Conservation (phyloP, 2,113 vertebrate species). For the Willisornis vidua region DNA sequence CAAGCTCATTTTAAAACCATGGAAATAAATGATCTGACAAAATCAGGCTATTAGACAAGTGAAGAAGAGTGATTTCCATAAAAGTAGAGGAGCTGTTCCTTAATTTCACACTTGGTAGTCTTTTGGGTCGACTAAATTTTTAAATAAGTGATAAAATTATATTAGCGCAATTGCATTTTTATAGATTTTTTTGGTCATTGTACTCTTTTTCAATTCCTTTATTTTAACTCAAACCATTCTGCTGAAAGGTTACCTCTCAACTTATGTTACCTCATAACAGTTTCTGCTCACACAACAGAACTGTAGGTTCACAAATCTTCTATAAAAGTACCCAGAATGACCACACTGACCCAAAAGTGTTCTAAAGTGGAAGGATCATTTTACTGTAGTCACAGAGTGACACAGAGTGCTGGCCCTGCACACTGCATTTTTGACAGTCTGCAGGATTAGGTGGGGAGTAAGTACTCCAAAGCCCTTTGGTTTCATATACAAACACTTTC, state of each 20-base stretch:
- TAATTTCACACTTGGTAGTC: slow-evolving; percentile 88
- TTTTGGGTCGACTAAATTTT: slow-evolving; percentile 89
- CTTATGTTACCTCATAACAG: slow-evolving; percentile 72
- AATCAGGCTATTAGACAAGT: slow-evolving; percentile 86
- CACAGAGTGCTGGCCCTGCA: neutral
- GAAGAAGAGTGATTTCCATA: slow-evolving; percentile 87
- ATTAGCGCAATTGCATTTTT: slow-evolving; percentile 87
- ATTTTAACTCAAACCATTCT: slow-evolving; percentile 81
- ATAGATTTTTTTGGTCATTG: slow-evolving; percentile 88
- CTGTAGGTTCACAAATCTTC: slow-evolving; percentile 57
- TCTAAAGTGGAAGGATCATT: neutral
- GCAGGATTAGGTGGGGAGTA: neutral
- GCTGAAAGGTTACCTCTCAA: slow-evolving; percentile 79
- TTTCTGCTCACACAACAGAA: slow-evolving; percentile 53
- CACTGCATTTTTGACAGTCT: neutral
- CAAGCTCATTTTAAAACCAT: slow-evolving; percentile 86
- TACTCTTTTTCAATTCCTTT: slow-evolving; percentile 84
- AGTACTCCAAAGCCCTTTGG: neutral
- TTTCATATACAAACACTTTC: neutral
- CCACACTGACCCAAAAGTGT: slow-evolving; percentile 6
- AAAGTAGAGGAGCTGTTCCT: slow-evolving; percentile 84
- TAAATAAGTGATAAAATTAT: slow-evolving; percentile 90
- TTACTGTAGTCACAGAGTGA: neutral
- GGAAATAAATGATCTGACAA: slow-evolving; percentile 89
- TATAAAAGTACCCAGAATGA: neutral